These are phyloP conservation scores for Araneus ventricosus DNA, from an alignment of 1,140 invertebrate species.

Conservation along the genomic window DNA sequence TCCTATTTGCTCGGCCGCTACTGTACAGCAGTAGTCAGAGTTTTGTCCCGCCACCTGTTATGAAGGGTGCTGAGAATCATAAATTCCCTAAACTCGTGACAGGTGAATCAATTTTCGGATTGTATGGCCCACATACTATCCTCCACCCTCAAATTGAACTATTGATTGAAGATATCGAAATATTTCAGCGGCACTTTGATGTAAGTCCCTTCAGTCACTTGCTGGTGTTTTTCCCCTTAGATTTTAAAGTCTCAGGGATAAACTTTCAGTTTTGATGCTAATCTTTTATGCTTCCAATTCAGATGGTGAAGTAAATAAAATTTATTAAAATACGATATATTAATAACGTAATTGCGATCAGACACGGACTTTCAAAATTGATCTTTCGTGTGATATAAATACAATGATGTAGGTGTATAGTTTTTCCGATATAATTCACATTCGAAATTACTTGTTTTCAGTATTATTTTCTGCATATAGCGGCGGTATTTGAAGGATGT, in stretches of 20 bases:
- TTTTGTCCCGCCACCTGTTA: not conserved
- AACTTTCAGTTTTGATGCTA: not conserved
- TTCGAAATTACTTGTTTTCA: too few species aligned
- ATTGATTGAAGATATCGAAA: not conserved
- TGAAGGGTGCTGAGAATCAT: not conserved
- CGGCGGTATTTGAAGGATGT: too few species aligned
- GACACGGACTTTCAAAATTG: too few species aligned
- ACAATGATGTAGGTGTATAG: too few species aligned
- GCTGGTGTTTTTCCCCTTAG: not conserved
- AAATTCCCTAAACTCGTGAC: slow-evolving; percentile 13
- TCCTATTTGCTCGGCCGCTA: not conserved
- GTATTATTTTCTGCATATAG: too few species aligned
- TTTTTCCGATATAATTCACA: too few species aligned
- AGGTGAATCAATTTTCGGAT: slow-evolving; percentile 44
- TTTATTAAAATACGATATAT: too few species aligned
- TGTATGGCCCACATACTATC: not conserved
- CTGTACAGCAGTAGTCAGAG: too few species aligned
- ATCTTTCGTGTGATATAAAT: too few species aligned
- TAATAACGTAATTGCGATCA: too few species aligned
- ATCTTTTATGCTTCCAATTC: too few species aligned
- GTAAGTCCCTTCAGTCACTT: not conserved
- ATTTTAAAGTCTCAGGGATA: not conserved
- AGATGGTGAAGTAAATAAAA: too few species aligned
- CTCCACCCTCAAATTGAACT: not conserved
- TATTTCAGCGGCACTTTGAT: not conserved